A percentile compares a stretch with the other conserved stretches of the same genome.
These are phyloP conservation scores for Gastrophysa polygoni DNA, from an alignment of 2,888 invertebrate genomes.

Conservation along the genomic window DNA sequence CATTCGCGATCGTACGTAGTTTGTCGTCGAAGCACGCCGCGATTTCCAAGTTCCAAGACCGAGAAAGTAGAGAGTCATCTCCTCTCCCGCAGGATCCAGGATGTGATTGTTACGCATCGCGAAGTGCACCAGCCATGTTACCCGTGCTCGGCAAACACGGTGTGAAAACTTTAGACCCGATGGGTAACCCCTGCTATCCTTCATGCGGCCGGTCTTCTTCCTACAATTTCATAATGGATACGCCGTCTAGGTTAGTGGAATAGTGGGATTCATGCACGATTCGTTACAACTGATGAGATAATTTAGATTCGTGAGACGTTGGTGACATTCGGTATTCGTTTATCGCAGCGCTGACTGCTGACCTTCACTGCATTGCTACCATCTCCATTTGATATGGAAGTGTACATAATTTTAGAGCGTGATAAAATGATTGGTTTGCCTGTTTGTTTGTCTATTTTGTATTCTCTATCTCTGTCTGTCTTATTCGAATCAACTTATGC, in stretches of 20 bases:
- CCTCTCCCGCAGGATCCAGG: neutral
- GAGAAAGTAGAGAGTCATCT: neutral
- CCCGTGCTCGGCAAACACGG: neutral
- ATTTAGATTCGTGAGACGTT: no score
- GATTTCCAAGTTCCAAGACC: neutral
- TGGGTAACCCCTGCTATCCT: constrained; percentile 42
- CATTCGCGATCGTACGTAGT: constrained; percentile 18
- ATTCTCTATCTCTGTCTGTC: neutral
- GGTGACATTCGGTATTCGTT: constrained; percentile 26
- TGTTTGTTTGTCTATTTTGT: neutral
- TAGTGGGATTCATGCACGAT: no score
- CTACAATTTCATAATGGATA: constrained; percentile 49
- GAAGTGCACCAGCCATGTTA: constrained; percentile 6
- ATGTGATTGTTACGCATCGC: neutral
- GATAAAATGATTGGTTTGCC: constrained; percentile 17
- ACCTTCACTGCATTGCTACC: constrained; percentile 33
- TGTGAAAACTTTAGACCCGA: constrained; percentile 18
- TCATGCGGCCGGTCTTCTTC: constrained; percentile 40
- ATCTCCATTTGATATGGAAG: constrained; percentile 32
- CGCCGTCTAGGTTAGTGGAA: constrained; percentile 52
- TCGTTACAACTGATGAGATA: no score
- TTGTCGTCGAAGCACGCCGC: constrained; percentile 30
- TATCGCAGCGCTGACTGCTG: constrained; percentile 35
- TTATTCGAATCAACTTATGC: neutral
- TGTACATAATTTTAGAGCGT: constrained; percentile 27